Conservation (phyloP, 2,113 vertebrate species). For the Anguilla rostrata region DNA sequence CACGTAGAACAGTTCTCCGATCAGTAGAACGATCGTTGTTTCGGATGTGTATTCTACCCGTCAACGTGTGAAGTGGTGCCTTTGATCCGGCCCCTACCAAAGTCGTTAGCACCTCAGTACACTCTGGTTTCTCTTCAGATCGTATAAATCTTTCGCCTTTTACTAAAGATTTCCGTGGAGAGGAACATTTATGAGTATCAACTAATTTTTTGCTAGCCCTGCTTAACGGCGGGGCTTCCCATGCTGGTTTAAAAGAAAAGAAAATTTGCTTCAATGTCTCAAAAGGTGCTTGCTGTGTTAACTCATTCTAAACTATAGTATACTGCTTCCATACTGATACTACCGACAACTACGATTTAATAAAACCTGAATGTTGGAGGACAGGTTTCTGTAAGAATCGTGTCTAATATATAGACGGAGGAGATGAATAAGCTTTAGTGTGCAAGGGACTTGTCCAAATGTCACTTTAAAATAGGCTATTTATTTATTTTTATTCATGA, state of each 20-base stretch:
- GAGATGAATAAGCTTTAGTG: too few relatives aligned
- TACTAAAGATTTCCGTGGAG: conserved; percentile 18
- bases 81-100: background rate
- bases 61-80: background rate
- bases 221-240: background rate
- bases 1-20: background rate
- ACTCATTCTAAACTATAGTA: too few relatives aligned
- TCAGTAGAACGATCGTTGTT: background rate
- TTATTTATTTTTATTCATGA: too few relatives aligned
- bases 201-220: conserved; percentile 1
- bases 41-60: background rate
- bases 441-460: too few relatives aligned
- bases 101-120: background rate
- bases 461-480: too few relatives aligned
- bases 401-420: too few relatives aligned
- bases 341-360: too few relatives aligned
- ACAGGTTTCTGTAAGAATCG: too few relatives aligned
- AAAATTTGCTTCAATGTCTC: too few relatives aligned
- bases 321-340: too few relatives aligned
- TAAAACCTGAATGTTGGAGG: too few relatives aligned
- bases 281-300: too few relatives aligned
- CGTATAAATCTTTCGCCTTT: conserved; percentile 12
- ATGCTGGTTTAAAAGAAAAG: background rate
- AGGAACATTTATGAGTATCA: conserved; percentile 5
- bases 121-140: conserved; percentile 11